Evolutionary conservation across 2,888 invertebrate species (phyloP).

Genomic region (Petrolisthes manimaculis): DNA sequence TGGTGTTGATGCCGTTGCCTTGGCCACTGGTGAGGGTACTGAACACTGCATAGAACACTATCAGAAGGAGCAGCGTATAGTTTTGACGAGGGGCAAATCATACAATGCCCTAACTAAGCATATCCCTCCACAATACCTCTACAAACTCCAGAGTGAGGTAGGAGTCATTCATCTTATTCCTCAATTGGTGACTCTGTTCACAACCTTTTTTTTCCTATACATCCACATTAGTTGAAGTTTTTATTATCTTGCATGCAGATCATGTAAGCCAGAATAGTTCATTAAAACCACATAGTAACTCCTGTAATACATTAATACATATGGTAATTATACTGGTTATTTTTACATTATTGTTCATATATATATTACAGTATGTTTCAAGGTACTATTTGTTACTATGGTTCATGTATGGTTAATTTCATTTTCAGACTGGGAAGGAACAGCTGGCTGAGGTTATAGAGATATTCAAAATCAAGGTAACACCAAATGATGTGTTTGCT

Average conservation of each 20-base stretch:
- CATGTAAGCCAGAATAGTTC: background rate
- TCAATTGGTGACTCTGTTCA: background rate
- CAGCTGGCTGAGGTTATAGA: slow-evolving; percentile 47
- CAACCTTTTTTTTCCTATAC: background rate
- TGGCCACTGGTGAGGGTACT: slow-evolving; percentile 73
- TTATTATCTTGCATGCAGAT: background rate
- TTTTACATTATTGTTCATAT: background rate
- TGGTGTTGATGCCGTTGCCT: slow-evolving; percentile 75
- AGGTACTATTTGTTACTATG: background rate
- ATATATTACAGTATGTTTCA: background rate
- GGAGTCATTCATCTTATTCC: background rate
- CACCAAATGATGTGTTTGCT: slow-evolving; percentile 50
- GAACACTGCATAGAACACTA: slow-evolving; percentile 70
- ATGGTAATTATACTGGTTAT: background rate
- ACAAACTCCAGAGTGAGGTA: slow-evolving; percentile 48
- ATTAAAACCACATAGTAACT: background rate
- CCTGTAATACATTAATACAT: too few relatives aligned
- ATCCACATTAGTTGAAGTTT: background rate
- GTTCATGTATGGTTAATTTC: too few relatives aligned
- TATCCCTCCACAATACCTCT: slow-evolving; percentile 41
- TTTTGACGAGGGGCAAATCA: slow-evolving; percentile 47
- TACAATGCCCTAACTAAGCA: slow-evolving; percentile 41
- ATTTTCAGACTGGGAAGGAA: slow-evolving; percentile 32
- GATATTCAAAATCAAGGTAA: slow-evolving; percentile 43
- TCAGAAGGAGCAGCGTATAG: slow-evolving; percentile 46